Evolutionary conservation across 1,140 invertebrate genomes (phyloP), one percentile per base, ranked within the genome.

Genomic region (Reticulitermes speratus): DNA sequence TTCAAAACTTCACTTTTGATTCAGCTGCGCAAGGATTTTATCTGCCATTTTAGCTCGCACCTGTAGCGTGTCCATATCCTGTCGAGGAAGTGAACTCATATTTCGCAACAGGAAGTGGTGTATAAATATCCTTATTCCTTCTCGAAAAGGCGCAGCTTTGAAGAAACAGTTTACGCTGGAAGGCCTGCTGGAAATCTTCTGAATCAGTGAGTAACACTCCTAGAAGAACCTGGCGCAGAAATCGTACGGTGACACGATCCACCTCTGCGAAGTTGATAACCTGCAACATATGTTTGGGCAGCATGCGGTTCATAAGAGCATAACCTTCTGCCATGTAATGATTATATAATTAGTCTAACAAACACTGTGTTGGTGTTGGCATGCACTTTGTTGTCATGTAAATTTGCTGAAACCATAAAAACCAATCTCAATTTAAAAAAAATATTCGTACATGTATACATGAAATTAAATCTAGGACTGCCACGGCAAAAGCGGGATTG

Each of bases 181-280:
- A 97, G 0, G 95, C 94, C 86, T 93, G 90, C 11, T 94, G 86
- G 83, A 94, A 92, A 0, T 91, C 90, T 87, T 93, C 89, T 32
- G 94, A 90, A 25, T 92, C 91, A 81, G 94, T 92, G 69, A 96
- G 90, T 44, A 97, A 91, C 85, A 97, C 92, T 8, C 93, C 93
- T 0, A 96, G 89, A 44, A 98, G 90, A 59, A 96, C 94, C 88
- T 95, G 94, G 82, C 95, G 93, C 88, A 97, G 91, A 87, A 97
- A 94, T 59, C 93, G 90, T 21, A 97, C 93, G 32, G 93, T 94
- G 0, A 91, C 89, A 89, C 95, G 95, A 88, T 96, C 94, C 88
- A 97, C 91, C 89, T 97, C 95, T 0, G 94, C 94, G 91, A 97
- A 96, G 88, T 96, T 91, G n/a, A 97, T 93, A 44, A 96, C 93